phyloP scores from a whole-genome alignment of 2,113 vertebrate genomes.

The Anseranas semipalmata region DNA sequence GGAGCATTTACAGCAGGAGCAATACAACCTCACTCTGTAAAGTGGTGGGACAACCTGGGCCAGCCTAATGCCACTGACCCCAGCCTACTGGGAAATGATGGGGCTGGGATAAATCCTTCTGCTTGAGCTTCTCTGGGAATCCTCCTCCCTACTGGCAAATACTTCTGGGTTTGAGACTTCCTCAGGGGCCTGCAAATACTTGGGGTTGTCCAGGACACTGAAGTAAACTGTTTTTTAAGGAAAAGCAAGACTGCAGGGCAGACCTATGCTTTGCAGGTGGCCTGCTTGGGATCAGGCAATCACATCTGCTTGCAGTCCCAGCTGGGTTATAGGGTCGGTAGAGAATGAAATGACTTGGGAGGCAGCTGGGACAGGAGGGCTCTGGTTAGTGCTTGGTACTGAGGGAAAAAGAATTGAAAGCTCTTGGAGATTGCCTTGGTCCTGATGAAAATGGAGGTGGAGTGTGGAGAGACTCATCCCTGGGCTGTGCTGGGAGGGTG shows the following conservation, averaged over 20 bases:
- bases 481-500: neutral
- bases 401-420: neutral
- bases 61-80: neutral
- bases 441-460: neutral
- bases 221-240: neutral
- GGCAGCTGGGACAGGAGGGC: neutral
- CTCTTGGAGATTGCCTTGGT: neutral
- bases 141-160: neutral
- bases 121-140: neutral
- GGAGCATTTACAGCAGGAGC: neutral
- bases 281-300: neutral
- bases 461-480: no score
- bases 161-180: neutral
- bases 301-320: neutral
- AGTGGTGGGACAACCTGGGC: neutral
- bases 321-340: neutral
- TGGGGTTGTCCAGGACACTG: neutral
- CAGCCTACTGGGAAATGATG: neutral
- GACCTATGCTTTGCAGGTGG: neutral
- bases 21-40: neutral
- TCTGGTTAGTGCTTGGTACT: neutral
- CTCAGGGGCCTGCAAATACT: neutral
- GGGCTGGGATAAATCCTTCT: neutral
- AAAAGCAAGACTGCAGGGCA: neutral
- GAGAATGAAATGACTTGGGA: neutral